A percentile compares a stretch with the other conserved stretches of the same genome.
These are phyloP conservation scores for Ecliptopera silaceata DNA, from an alignment of 2,888 invertebrate species.

Conservation along the genomic window DNA sequence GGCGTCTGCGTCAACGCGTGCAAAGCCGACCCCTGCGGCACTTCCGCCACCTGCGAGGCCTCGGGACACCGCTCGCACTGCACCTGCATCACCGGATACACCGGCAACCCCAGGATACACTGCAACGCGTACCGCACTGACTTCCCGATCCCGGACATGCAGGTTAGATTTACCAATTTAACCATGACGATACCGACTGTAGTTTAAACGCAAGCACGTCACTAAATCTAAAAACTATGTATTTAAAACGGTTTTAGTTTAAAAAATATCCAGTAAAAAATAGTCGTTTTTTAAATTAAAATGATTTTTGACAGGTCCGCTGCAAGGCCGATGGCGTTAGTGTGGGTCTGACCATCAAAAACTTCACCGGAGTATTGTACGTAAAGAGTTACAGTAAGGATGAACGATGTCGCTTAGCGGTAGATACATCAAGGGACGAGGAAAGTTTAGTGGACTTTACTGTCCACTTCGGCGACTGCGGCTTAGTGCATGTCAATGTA, in stretches of 20 bases:
- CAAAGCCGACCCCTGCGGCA: slow-evolving; percentile 87
- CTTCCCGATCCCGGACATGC: slow-evolving; percentile 93
- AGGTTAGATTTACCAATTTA: slow-evolving; percentile 50
- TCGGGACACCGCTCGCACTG: slow-evolving; percentile 90
- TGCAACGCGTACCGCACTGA: slow-evolving; percentile 90
- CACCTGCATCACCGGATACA: slow-evolving; percentile 89
- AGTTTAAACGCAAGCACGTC: not conserved
- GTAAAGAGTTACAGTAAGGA: slow-evolving; percentile 98
- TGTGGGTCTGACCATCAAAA: slow-evolving; percentile 90
- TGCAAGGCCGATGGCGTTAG: slow-evolving; percentile 96
- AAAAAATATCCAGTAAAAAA: no score
- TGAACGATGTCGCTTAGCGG: slow-evolving; percentile 92
- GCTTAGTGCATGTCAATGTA: slow-evolving; percentile 94
- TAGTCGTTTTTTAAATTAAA: not conserved
- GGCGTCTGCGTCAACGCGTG: slow-evolving; percentile 93
- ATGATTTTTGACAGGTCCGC: slow-evolving; percentile 83
- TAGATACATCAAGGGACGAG: slow-evolving; percentile 88
- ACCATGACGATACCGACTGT: no score
- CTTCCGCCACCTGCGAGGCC: slow-evolving; percentile 90
- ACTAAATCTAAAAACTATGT: not conserved
- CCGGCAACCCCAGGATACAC: slow-evolving; percentile 88
- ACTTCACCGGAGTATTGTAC: slow-evolving; percentile 95
- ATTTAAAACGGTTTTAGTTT: no score
- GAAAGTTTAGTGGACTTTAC: slow-evolving; percentile 90
- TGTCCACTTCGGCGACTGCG: slow-evolving; percentile 95